Percentiles rank a stretch among this genome's conserved stretches.
Evolutionary conservation across 2,113 vertebrate genomes (phyloP).

Genomic region (Pseudorhombus dupliciocellatus): DNA sequence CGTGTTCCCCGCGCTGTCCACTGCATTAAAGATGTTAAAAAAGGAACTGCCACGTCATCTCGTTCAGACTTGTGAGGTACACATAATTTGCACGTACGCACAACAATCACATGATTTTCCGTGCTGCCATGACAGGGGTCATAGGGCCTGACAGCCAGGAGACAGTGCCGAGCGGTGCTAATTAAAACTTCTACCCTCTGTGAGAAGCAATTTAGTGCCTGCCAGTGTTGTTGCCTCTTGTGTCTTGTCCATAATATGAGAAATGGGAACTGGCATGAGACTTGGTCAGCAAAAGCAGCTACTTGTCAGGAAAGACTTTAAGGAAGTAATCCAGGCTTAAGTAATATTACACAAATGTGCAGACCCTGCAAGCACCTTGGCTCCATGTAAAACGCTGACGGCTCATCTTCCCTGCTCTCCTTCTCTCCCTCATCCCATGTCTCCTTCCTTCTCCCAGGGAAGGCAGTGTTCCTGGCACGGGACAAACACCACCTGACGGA

Average conservation of each 20-base stretch:
- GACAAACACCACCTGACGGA: conserved; percentile 91
- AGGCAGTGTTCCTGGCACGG: conserved; percentile 90
- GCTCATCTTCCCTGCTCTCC: neutral
- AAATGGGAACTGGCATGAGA: conserved; percentile 29
- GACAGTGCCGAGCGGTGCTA: conserved; percentile 52
- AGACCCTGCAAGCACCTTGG: neutral
- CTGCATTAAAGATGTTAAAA: conserved; percentile 17
- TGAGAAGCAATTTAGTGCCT: conserved; percentile 54
- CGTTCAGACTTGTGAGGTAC: conserved; percentile 5
- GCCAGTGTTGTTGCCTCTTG: conserved; percentile 6
- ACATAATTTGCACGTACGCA: conserved; percentile 10
- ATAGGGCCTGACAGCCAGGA: conserved; percentile 44
- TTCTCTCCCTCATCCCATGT: neutral
- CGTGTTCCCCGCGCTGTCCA: neutral
- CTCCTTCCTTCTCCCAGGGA: conserved; percentile 76
- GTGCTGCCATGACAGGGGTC: conserved; percentile 26
- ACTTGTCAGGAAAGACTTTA: conserved; percentile 34
- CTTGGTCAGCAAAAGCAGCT: conserved; percentile 46
- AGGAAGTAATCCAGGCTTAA: conserved; percentile 11
- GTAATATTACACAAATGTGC: neutral
- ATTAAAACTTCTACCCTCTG: conserved; percentile 70
- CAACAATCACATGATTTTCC: conserved; percentile 38
- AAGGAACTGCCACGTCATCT: conserved; percentile 15
- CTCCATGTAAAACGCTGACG: neutral
- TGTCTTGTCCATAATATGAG: conserved; percentile 24